These are phyloP conservation scores for Drosophila dunni DNA, from an alignment of 1,140 invertebrate genomes.

Conservation along the genomic window DNA sequence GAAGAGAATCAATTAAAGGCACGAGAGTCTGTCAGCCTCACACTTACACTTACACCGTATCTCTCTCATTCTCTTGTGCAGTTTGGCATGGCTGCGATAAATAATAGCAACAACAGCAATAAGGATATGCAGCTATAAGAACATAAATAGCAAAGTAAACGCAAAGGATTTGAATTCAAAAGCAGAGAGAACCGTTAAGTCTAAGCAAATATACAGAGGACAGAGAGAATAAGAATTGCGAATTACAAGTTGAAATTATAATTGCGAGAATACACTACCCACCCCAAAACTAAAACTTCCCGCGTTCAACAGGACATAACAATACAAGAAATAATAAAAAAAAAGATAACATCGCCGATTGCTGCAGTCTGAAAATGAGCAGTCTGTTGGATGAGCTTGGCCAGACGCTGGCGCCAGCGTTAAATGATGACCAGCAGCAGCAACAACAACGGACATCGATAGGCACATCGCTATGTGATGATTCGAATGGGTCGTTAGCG, in stretches of 20 bases:
- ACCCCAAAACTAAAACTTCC: not conserved
- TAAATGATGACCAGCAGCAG: slow-evolving; percentile 29
- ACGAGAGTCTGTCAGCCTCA: slow-evolving; percentile 1
- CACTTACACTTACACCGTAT: not conserved
- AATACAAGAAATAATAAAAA: slow-evolving; percentile 1
- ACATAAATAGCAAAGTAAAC: slow-evolving; percentile 28
- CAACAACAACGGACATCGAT: slow-evolving; percentile 15
- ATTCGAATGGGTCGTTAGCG: slow-evolving; percentile 56
- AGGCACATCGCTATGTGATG: slow-evolving; percentile 50
- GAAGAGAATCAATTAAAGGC: slow-evolving; percentile 18
- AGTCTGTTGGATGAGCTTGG: slow-evolving; percentile 48
- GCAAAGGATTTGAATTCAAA: slow-evolving; percentile 38
- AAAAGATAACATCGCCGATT: slow-evolving; percentile 4
- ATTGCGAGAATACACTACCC: slow-evolving; percentile 12
- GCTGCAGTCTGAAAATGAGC: slow-evolving; percentile 24
- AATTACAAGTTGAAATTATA: not conserved
- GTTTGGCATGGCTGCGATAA: slow-evolving; percentile 39
- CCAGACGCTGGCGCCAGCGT: slow-evolving; percentile 24
- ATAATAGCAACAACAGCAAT: slow-evolving; percentile 18
- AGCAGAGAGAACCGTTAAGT: slow-evolving; percentile 11
- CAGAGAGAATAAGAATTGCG: not conserved
- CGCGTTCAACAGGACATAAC: not conserved
- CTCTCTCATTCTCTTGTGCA: slow-evolving; percentile 17
- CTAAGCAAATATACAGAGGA: not conserved
- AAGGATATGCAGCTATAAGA: slow-evolving; percentile 38